Conservation (phyloP, 2,888 invertebrate species). For the Syritta pipiens region DNA sequence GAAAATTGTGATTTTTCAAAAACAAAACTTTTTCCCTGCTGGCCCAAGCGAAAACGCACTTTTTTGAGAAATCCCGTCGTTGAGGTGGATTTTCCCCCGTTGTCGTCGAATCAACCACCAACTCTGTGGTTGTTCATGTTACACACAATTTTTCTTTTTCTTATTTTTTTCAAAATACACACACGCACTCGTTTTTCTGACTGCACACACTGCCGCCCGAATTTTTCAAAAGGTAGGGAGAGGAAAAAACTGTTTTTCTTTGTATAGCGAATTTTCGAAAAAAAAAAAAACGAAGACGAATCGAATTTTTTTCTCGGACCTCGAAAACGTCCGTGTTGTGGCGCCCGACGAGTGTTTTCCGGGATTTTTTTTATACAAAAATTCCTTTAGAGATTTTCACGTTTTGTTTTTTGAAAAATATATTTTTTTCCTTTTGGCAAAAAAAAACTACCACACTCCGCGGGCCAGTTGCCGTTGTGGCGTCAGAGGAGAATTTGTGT, state of each 20-base stretch:
- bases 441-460: slow-evolving; percentile 40
- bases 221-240: slow-evolving; percentile 11
- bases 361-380: slow-evolving; percentile 5
- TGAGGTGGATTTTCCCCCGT: slow-evolving; percentile 14
- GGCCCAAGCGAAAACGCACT: not conserved
- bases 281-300: too few relatives aligned
- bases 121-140: slow-evolving; percentile 50
- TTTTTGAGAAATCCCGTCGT: not conserved
- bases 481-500: slow-evolving; percentile 63
- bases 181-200: slow-evolving; percentile 28
- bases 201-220: slow-evolving; percentile 48
- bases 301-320: slow-evolving; percentile 21
- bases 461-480: slow-evolving; percentile 60
- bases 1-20: slow-evolving; percentile 10
- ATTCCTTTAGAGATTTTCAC: slow-evolving; percentile 24
- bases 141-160: slow-evolving; percentile 34
- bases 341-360: slow-evolving; percentile 44
- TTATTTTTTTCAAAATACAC: slow-evolving; percentile 22
- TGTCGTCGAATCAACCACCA: slow-evolving; percentile 53
- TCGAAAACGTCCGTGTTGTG: slow-evolving; percentile 42
- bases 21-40: slow-evolving; percentile 8
- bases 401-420: slow-evolving; percentile 8
- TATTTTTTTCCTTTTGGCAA: slow-evolving; percentile 37
- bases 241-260: slow-evolving; percentile 17
- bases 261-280: slow-evolving; percentile 17